phyloP scores from a whole-genome alignment of 1,140 invertebrate species.

The Phymastichus coffea region DNA sequence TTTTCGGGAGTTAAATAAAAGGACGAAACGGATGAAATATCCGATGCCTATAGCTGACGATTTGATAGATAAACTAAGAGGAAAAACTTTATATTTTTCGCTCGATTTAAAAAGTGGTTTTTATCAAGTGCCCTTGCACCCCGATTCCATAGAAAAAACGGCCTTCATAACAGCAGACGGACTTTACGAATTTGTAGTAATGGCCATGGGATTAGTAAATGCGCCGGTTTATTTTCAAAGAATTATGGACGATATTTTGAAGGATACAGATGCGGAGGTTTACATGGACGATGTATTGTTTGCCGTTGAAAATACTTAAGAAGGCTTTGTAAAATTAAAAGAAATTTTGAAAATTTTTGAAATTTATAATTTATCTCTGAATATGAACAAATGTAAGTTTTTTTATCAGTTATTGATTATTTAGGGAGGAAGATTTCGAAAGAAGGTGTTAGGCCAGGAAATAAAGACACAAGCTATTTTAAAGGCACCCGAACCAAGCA shows the following conservation, averaged over 20 bases:
- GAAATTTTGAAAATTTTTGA: slow-evolving; percentile 29
- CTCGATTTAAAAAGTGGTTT: background rate
- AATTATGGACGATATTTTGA: too few species aligned
- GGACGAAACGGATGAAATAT: slow-evolving; percentile 39
- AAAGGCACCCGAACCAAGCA: slow-evolving; percentile 10
- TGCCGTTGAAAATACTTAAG: too few species aligned
- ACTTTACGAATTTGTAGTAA: slow-evolving; percentile 19
- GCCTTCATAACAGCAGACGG: slow-evolving; percentile 30
- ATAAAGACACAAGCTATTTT: slow-evolving; percentile 34
- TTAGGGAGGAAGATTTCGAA: slow-evolving; percentile 34
- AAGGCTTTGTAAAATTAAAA: too few species aligned
- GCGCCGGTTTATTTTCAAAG: slow-evolving; percentile 19
- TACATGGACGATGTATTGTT: too few species aligned
- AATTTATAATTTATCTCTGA: slow-evolving; percentile 23
- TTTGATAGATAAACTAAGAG: background rate
- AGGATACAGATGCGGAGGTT: too few species aligned
- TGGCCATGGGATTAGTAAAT: slow-evolving; percentile 29
- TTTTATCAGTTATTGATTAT: slow-evolving; percentile 31
- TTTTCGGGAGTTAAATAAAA: slow-evolving; percentile 53
- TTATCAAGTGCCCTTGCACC: slow-evolving; percentile 13
- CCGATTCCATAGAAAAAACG: slow-evolving; percentile 23
- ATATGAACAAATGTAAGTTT: slow-evolving; percentile 32
- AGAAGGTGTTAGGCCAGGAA: slow-evolving; percentile 34
- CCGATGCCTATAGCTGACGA: slow-evolving; percentile 38
- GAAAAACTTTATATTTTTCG: background rate